A percentile compares a stretch with the other conserved stretches of the same genome.
Evolutionary conservation across 2,113 vertebrate species (phyloP).

Genomic region (Prochilodus magdalenae): DNA sequence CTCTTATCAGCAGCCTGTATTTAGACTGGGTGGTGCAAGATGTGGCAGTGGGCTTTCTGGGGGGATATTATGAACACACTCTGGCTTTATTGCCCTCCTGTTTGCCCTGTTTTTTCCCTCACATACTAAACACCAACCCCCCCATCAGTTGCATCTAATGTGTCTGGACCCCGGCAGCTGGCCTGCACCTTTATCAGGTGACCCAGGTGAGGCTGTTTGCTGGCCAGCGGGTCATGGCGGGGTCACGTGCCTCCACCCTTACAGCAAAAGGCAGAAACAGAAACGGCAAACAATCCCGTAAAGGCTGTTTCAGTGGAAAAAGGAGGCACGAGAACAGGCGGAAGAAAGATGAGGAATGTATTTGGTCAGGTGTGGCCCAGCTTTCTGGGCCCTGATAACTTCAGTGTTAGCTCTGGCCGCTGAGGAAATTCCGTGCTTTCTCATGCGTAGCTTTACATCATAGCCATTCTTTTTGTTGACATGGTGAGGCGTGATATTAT

Average conservation of each 20-base stretch:
- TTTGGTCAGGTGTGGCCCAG: slow-evolving; percentile 78
- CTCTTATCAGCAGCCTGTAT: slow-evolving; percentile 74
- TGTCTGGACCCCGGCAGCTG: slow-evolving; percentile 81
- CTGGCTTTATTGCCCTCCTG: slow-evolving; percentile 72
- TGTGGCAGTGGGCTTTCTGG: slow-evolving; percentile 50
- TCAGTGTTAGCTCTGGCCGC: slow-evolving; percentile 25
- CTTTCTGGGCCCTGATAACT: slow-evolving; percentile 54
- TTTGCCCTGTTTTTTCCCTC: slow-evolving; percentile 66
- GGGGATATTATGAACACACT: slow-evolving; percentile 55
- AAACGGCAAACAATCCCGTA: slow-evolving; percentile 68
- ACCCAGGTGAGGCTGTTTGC: slow-evolving; percentile 83
- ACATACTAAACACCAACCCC: slow-evolving; percentile 65
- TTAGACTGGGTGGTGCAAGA: slow-evolving; percentile 61
- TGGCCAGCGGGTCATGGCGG: slow-evolving; percentile 78
- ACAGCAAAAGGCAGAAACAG: slow-evolving; percentile 62
- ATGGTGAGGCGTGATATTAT: slow-evolving; percentile 10
- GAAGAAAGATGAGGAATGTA: slow-evolving; percentile 72
- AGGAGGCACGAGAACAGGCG: slow-evolving; percentile 60
- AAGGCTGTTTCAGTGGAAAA: slow-evolving; percentile 64
- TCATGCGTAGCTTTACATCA: neutral
- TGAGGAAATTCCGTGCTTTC: slow-evolving; percentile 26
- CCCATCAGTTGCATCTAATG: slow-evolving; percentile 78
- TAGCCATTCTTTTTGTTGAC: neutral
- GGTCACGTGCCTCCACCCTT: slow-evolving; percentile 69
- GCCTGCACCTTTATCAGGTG: slow-evolving; percentile 88